Percentiles rank a stretch among this genome's conserved stretches.
These are phyloP conservation scores for Gonatopus flavifemur DNA, from an alignment of 1,140 invertebrate genomes.

Conservation along the genomic window DNA sequence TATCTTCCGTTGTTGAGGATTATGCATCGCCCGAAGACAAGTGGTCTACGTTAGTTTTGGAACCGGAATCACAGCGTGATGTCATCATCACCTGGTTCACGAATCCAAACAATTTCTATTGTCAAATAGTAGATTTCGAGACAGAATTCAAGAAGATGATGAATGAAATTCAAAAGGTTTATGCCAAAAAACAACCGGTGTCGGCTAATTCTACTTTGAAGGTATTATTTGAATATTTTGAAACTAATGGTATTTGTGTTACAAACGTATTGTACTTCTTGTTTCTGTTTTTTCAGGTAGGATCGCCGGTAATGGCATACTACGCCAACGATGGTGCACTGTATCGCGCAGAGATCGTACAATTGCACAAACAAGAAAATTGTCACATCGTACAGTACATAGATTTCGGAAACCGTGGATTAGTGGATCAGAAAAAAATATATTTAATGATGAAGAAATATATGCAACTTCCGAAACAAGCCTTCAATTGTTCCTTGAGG, in stretches of 20 bases:
- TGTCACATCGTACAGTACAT: conserved; percentile 70
- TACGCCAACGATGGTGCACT: conserved; percentile 70
- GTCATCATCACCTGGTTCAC: conserved; percentile 65
- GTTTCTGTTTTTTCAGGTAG: conserved; percentile 44
- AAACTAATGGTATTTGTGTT: conserved; percentile 6
- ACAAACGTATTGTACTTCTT: background rate
- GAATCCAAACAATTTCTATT: conserved; percentile 71
- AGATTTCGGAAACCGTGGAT: conserved; percentile 73
- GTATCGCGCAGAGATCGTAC: conserved; percentile 67
- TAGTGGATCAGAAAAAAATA: conserved; percentile 63
- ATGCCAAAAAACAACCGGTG: conserved; percentile 58
- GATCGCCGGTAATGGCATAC: conserved; percentile 66
- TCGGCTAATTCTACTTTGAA: conserved; percentile 26
- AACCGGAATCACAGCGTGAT: conserved; percentile 40
- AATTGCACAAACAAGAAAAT: conserved; percentile 58
- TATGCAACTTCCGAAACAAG: conserved; percentile 69
- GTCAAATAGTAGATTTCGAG: conserved; percentile 56
- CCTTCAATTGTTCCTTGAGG: conserved; percentile 65
- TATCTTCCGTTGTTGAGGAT: conserved; percentile 27
- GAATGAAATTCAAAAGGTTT: conserved; percentile 68
- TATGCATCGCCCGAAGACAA: conserved; percentile 46
- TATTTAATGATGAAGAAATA: conserved; percentile 69
- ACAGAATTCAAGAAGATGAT: conserved; percentile 67
- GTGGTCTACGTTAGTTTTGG: conserved; percentile 43
- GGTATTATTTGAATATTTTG: conserved; percentile 26